Evolutionary conservation across 2,113 vertebrate genomes (phyloP).

Genomic region (Chloropsis cyanopogon): DNA sequence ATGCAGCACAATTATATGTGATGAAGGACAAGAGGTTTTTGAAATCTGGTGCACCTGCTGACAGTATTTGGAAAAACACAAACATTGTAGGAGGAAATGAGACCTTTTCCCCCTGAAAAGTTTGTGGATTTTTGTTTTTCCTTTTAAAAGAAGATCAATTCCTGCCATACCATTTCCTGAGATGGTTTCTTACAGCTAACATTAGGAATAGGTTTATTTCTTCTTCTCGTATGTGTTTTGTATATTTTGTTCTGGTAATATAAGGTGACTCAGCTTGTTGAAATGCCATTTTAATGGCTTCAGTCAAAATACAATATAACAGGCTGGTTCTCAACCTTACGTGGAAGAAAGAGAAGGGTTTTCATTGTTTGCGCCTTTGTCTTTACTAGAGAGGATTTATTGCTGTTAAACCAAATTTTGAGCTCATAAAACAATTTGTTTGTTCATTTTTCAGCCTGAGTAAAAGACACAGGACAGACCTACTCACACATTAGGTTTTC

Average conservation of each 20-base stretch:
- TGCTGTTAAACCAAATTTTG: background rate
- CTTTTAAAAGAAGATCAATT: constrained; percentile 30
- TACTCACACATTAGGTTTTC: background rate
- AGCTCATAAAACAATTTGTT: background rate
- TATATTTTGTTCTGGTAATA: background rate
- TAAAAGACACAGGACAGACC: background rate
- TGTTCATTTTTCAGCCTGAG: background rate
- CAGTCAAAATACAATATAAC: background rate
- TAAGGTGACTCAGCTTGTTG: background rate
- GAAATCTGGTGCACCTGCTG: constrained; percentile 72
- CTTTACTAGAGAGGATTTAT: background rate
- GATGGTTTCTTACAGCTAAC: constrained; percentile 11
- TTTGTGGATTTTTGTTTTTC: background rate
- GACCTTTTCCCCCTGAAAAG: constrained; percentile 49
- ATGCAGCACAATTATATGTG: constrained; percentile 69
- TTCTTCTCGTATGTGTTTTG: background rate
- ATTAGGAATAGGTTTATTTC: background rate
- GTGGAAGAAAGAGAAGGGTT: background rate
- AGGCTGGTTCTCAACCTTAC: background rate
- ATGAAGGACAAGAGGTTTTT: constrained; percentile 75
- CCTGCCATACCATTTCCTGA: background rate
- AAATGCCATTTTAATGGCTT: constrained; percentile 39
- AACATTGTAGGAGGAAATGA: constrained; percentile 63
- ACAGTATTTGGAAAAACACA: constrained; percentile 64
- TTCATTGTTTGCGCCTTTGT: background rate